These are phyloP conservation scores for Horisme vitalbata DNA, from an alignment of 2,888 invertebrate species.

Conservation along the genomic window DNA sequence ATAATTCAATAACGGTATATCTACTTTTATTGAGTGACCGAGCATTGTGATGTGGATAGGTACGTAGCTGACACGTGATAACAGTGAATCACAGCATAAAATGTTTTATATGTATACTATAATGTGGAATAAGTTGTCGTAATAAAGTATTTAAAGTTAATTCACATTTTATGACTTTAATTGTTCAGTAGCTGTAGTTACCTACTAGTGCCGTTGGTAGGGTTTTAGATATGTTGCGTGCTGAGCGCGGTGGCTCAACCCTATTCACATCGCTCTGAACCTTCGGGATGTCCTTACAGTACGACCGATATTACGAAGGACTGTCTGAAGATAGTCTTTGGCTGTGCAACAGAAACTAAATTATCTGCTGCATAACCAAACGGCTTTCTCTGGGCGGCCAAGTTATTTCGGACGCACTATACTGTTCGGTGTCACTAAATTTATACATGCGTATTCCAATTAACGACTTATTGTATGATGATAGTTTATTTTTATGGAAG, in stretches of 20 bases:
- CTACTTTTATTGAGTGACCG: constrained; percentile 65
- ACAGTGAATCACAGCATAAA: constrained; percentile 78
- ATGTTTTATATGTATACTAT: constrained; percentile 82
- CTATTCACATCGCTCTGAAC: constrained; percentile 71
- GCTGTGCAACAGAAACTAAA: too few species aligned
- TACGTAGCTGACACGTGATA: constrained; percentile 78
- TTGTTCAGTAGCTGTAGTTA: constrained; percentile 60
- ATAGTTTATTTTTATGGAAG: constrained; percentile 80
- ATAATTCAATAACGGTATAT: constrained; percentile 62
- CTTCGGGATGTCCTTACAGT: constrained; percentile 24
- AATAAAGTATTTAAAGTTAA: constrained; percentile 83
- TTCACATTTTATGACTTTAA: constrained; percentile 75
- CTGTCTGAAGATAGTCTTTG: too few species aligned
- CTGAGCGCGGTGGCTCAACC: constrained; percentile 25
- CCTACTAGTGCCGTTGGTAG: constrained; percentile 47
- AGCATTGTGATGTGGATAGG: constrained; percentile 81
- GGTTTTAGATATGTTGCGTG: constrained; percentile 14
- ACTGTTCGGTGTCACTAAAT: constrained; percentile 42
- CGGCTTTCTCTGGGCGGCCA: background rate
- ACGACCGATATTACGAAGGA: too few species aligned
- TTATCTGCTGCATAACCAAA: too few species aligned
- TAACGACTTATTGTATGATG: constrained; percentile 74
- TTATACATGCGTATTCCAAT: constrained; percentile 65
- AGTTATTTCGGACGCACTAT: too few species aligned
- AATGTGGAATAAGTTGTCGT: constrained; percentile 82